phyloP scores from a whole-genome alignment of 2,113 vertebrate species.

The Bungarus multicinctus region DNA sequence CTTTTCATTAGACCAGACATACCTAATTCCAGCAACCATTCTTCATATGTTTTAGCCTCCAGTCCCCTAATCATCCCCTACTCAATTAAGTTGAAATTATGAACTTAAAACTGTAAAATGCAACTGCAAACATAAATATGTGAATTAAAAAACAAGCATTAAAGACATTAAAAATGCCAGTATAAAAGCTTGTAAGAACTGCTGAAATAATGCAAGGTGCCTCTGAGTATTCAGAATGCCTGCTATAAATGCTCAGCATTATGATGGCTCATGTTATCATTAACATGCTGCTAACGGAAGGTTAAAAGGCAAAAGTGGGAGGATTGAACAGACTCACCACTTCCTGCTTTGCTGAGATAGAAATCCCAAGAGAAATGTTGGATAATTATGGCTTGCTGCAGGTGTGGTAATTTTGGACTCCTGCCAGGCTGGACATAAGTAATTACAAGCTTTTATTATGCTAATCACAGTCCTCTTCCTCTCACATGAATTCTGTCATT shows the following conservation, averaged over 20 bases:
- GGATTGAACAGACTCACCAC: not conserved
- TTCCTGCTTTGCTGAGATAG: slow-evolving; percentile 1
- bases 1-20: too few species aligned
- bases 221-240: not conserved
- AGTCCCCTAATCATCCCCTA: too few species aligned
- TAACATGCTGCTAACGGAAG: not conserved
- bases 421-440: not conserved
- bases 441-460: slow-evolving; percentile 18
- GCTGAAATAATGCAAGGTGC: not conserved
- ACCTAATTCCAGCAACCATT: too few species aligned
- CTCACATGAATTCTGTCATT: not conserved
- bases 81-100: not conserved
- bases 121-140: not conserved
- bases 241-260: not conserved
- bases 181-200: not conserved
- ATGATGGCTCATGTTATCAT: not conserved
- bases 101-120: not conserved
- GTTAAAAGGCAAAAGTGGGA: not conserved
- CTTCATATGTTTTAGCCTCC: too few species aligned
- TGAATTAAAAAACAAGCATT: not conserved
- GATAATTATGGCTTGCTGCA: not conserved
- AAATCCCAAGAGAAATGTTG: slow-evolving; percentile 2
- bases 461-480: not conserved
- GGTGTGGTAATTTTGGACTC: not conserved
- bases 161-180: not conserved